These are phyloP conservation scores for Gymnodraco acuticeps DNA, from an alignment of 2,797 vertebrate species.

Conservation along the genomic window DNA sequence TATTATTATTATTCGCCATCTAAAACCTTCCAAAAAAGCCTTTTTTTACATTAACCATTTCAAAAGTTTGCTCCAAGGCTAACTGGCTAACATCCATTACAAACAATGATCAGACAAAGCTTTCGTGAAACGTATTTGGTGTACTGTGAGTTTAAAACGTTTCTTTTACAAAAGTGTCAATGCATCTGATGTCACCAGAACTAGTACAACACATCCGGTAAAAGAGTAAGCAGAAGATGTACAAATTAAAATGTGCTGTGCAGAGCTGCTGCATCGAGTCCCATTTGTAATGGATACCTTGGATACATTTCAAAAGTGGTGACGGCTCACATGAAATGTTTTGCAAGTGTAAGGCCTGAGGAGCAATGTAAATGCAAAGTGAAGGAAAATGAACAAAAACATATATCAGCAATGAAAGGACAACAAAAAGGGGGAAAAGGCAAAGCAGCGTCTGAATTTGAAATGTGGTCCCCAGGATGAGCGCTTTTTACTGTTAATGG, in stretches of 20 bases:
- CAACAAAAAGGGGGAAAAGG: slow-evolving; percentile 40
- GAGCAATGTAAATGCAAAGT: slow-evolving; percentile 48
- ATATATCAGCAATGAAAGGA: slow-evolving; percentile 52
- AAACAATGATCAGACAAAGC: too few species aligned
- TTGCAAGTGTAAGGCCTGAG: slow-evolving; percentile 31
- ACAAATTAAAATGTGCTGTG: background rate
- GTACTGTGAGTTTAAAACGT: too few species aligned
- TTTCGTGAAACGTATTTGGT: too few species aligned
- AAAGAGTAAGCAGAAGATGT: background rate
- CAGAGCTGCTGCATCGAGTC: background rate
- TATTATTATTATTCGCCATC: too few species aligned
- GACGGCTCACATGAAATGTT: slow-evolving; percentile 18
- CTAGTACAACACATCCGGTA: too few species aligned
- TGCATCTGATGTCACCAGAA: too few species aligned
- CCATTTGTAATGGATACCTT: slow-evolving; percentile 4
- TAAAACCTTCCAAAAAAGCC: too few species aligned
- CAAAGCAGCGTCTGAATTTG: slow-evolving; percentile 79
- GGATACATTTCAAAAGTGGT: slow-evolving; percentile 23
- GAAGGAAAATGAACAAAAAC: slow-evolving; percentile 12
- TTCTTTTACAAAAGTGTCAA: too few species aligned
- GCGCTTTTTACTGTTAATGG: slow-evolving; percentile 99
- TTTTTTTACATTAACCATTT: too few species aligned
- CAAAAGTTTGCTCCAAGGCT: too few species aligned
- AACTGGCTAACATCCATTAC: too few species aligned
- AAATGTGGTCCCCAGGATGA: slow-evolving; percentile 97